A percentile compares a stretch with the other conserved stretches of the same genome.
Conservation (phyloP, 2,797 vertebrate species). For the Decapterus maruadsi region DNA sequence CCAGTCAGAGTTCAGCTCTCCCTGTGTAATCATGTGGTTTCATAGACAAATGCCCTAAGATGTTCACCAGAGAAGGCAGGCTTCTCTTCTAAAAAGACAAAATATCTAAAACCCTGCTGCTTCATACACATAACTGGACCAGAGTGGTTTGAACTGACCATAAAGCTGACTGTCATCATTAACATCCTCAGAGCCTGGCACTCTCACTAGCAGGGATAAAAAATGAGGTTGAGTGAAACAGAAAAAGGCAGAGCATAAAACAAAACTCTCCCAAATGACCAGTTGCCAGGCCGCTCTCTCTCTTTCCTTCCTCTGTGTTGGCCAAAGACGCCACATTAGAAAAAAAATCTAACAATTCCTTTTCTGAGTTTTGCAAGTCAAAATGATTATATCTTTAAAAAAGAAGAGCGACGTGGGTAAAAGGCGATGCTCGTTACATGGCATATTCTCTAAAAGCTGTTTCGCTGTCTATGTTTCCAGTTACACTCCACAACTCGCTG, state of each 20-base stretch:
- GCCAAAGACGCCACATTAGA: conserved; percentile 34
- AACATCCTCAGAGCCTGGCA: conserved; percentile 21
- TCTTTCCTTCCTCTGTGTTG: conserved; percentile 11
- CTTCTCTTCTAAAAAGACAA: conserved; percentile 24
- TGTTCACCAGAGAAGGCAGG: conserved; percentile 3
- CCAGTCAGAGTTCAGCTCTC: conserved; percentile 7
- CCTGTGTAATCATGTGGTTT: conserved; percentile 39
- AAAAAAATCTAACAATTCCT: conserved; percentile 15
- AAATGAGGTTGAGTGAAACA: conserved; percentile 36
- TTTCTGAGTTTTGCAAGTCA: neutral
- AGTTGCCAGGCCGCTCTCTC: conserved; percentile 5
- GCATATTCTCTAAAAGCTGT: conserved; percentile 43
- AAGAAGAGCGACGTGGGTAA: neutral
- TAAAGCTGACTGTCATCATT: conserved; percentile 50
- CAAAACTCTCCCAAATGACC: conserved; percentile 51
- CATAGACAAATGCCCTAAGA: conserved; percentile 13
- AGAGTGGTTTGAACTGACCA: conserved; percentile 29
- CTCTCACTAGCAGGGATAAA: conserved; percentile 33
- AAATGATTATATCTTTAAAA: conserved; percentile 23
- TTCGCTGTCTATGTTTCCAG: conserved; percentile 63
- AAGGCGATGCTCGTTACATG: conserved; percentile 30
- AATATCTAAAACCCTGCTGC: conserved; percentile 33
- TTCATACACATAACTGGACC: conserved; percentile 17
- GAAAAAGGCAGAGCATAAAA: conserved; percentile 42
- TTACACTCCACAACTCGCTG: conserved; percentile 60